These are phyloP conservation scores for Aegotheles bennettii DNA, from an alignment of 2,113 vertebrate genomes.

Conservation along the genomic window DNA sequence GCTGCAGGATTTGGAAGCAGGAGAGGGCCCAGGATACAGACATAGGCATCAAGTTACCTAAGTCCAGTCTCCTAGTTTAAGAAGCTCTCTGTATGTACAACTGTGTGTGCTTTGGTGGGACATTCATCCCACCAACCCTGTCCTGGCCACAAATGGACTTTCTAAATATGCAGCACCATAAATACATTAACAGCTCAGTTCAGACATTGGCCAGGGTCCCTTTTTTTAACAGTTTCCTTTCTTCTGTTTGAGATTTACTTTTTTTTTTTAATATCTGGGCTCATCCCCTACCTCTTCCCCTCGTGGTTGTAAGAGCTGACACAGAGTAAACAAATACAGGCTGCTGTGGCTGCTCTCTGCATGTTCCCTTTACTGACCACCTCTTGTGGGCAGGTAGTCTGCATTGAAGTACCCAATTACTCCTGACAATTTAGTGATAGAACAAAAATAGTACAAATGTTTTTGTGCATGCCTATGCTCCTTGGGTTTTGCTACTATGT, in stretches of 20 bases:
- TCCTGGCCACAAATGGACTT: neutral
- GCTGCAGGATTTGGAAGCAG: neutral
- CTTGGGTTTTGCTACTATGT: neutral
- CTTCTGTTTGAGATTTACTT: neutral
- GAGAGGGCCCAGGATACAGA: neutral
- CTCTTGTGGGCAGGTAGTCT: neutral
- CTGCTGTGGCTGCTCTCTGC: neutral
- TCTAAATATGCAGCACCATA: neutral
- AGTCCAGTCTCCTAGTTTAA: neutral
- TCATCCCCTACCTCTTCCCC: neutral
- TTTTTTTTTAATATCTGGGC: neutral
- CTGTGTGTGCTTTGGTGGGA: neutral
- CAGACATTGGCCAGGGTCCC: neutral
- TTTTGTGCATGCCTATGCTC: neutral
- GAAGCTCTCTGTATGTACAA: neutral
- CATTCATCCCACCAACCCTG: neutral
- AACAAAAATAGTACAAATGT: neutral
- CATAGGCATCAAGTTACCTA: neutral
- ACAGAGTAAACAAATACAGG: neutral
- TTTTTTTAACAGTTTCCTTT: neutral
- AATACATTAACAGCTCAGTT: neutral
- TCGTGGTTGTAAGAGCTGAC: neutral
- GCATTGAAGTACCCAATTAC: accelerated
- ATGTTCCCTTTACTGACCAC: neutral
- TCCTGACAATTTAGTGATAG: neutral